Evolutionary conservation across 2,888 invertebrate species (phyloP), one percentile per base, ranked within the genome.

Genomic region (Sicus ferrugineus): DNA sequence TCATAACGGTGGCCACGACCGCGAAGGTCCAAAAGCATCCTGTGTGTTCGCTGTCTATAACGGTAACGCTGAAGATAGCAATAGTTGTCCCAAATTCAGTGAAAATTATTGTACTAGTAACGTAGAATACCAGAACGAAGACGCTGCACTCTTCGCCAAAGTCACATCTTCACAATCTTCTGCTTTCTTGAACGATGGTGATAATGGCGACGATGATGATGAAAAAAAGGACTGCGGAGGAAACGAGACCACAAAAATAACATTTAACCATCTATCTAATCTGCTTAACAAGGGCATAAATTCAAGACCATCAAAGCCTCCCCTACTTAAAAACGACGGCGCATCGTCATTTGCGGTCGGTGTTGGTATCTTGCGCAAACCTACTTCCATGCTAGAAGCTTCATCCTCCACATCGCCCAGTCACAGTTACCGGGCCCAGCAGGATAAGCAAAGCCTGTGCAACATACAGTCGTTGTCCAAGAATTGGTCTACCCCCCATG

Each of bases 401-500:
- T 34, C 70, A 11, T 34, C 70, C 16, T 63, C 72, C 58, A 16
- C 62, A 42, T n/a, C 42, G 1, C 73, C 50, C n/a, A n/a, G n/a
- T n/a, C n/a, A n/a, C n/a, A n/a, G n/a, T n/a, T n/a, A n/a, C n/a
- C 77, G 77, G 48, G 77, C 70, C 4, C 81, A 72, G 38, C 77
- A 69, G 61, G 73, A 76, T 50, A 74, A 75, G 73, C 78, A 78
- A 70, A 80, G 82, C 21, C 71, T 81, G 16, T 79, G 78, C 75
- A 77, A 75, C 21, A 75, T 77, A 7, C 77, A 74, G 9, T 64
- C 68, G n/a, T 75, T 42, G 48, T 42, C 14, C 42, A 4, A 42
- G 42, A n/a, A 42, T 9, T 14, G 42, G 9, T 11, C 74, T 48
- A 64, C 74, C 31, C 61, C 67, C 9, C 73, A 75, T 65, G 69